Base-by-base conservation (phyloP, 2,888 invertebrate genomes). In the Xylota sylvarum region DNA sequence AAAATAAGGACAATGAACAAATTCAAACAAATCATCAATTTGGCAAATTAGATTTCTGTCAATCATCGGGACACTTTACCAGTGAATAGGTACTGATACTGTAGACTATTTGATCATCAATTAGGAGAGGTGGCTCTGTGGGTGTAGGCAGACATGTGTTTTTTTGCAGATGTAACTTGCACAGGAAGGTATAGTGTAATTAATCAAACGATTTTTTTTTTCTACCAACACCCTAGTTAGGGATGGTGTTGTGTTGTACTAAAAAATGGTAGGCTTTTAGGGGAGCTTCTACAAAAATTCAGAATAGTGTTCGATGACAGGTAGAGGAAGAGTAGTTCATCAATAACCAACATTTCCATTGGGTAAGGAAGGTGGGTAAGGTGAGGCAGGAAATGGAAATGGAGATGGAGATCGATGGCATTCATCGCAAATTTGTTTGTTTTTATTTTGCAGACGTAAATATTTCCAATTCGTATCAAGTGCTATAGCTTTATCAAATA, bases 21-120 rank as follows among this genome's bases (percentile, higher is more conserved):
- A 73, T 69, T 7, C 62, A 81, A 65, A 50, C 77, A 46, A 70
- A 70, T 65, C 50, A 65, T 58, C 65, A 72, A 77, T 82, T 82
- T 65, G 55, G 70, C 23, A 72, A 77, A 82, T 82, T 77, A 65
- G 58, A 58, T 80, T 65, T 40, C 50, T 56, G 69, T 62, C 70
- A 60, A 30, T 60, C 48, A 64, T 32, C 32, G 62, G 43, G 69
- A 70, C 69, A 70, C 60, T 70, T 62, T 62, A 70, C 23, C 58
- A 67, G 27, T 37, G 19, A 58, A n/a, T 19, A 46, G 43, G 27
- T 19, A 43, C 23, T 32, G 62, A 43, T 52, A 52, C 52, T 27
- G 58, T 17, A 62, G 46, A 50, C 10, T 43, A 30, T 67, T 56
- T 37, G 52, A 81, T 69, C 81, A 81, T 81, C 74, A 81, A 81